Evolutionary conservation across 2,888 invertebrate genomes (phyloP).

Genomic region (Craniophora ligustri): DNA sequence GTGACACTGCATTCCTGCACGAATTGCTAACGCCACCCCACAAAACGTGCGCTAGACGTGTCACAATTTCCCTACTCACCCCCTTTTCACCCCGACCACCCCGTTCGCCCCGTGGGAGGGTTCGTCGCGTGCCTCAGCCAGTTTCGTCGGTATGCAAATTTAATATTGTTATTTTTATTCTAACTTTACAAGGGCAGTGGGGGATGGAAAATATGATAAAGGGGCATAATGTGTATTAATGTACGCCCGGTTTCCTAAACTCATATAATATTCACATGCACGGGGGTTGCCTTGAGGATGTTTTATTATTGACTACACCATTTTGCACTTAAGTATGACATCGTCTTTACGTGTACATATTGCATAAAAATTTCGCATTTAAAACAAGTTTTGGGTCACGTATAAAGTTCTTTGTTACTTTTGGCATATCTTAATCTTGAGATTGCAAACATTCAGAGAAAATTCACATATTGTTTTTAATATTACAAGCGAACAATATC

Average conservation of each 20-base stretch:
- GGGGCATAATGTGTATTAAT: slow-evolving; percentile 58
- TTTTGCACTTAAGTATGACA: slow-evolving; percentile 53
- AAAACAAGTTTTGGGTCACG: slow-evolving; percentile 39
- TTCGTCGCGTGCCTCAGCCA: slow-evolving; percentile 67
- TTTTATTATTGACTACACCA: slow-evolving; percentile 54
- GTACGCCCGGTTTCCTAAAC: slow-evolving; percentile 51
- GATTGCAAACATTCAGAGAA: slow-evolving; percentile 7
- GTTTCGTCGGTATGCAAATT: slow-evolving; percentile 83
- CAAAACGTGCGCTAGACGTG: slow-evolving; percentile 66
- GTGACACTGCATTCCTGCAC: slow-evolving; percentile 80
- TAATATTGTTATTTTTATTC: slow-evolving; percentile 84
- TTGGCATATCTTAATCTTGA: slow-evolving; percentile 24
- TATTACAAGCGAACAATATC: slow-evolving; percentile 16
- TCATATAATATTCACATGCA: slow-evolving; percentile 53
- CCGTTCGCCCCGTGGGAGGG: slow-evolving; percentile 30
- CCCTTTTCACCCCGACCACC: slow-evolving; percentile 40
- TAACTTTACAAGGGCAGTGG: slow-evolving; percentile 85
- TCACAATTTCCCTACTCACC: slow-evolving; percentile 61
- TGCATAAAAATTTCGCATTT: slow-evolving; percentile 43
- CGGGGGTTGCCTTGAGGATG: slow-evolving; percentile 44
- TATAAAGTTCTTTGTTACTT: slow-evolving; percentile 26
- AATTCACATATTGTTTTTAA: slow-evolving; percentile 12
- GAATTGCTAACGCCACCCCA: slow-evolving; percentile 66
- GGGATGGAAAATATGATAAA: slow-evolving; percentile 77
- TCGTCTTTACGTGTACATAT: slow-evolving; percentile 21